phyloP scores from a whole-genome alignment of 2,113 vertebrate species.

The Gulo gulo region DNA sequence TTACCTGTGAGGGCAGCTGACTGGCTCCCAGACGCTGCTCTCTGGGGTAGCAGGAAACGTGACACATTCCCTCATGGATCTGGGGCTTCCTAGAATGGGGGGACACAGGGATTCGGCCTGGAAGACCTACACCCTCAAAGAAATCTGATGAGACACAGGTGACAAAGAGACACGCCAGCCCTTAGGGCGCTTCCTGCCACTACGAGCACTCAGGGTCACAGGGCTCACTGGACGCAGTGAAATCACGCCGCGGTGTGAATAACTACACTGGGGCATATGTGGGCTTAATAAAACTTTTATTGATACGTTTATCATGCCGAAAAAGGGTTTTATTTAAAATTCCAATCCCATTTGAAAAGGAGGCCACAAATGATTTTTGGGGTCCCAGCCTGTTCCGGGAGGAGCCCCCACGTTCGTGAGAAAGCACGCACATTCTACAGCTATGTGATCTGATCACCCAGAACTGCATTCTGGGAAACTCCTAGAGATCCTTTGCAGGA shows the following conservation, averaged over 20 bases:
- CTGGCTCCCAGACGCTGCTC: background rate
- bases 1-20: background rate
- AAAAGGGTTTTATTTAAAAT: slow-evolving; percentile 70
- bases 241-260: background rate
- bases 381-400: slow-evolving; percentile 27
- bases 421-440: slow-evolving; percentile 31
- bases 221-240: background rate
- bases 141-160: background rate
- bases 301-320: slow-evolving; percentile 61
- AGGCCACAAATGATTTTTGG: slow-evolving; percentile 6
- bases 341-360: slow-evolving; percentile 65
- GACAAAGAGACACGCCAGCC: background rate
- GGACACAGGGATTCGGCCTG: background rate
- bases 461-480: slow-evolving; percentile 36
- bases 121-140: background rate
- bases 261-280: background rate
- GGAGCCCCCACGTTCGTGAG: background rate
- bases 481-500: background rate
- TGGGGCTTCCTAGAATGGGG: background rate
- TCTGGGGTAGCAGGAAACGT: background rate
- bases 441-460: background rate
- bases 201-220: rapidly evolving
- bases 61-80: background rate
- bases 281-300: slow-evolving; percentile 56
- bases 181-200: background rate